These are phyloP conservation scores for Magallana nippona DNA, from an alignment of 2,888 invertebrate genomes.

Conservation along the genomic window DNA sequence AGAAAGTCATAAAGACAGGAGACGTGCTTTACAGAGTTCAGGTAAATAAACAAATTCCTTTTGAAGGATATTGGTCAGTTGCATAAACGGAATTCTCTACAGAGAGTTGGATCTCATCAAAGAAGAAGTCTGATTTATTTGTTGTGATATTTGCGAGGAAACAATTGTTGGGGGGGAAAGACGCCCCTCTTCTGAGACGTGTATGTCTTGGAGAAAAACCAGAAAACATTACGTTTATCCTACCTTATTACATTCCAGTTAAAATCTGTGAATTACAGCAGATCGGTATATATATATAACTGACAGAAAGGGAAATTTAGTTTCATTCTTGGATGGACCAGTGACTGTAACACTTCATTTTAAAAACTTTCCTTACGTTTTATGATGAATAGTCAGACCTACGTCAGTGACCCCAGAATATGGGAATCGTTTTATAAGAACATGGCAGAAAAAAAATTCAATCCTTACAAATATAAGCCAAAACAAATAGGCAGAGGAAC, in stretches of 20 bases:
- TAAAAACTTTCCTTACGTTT: constrained; percentile 41
- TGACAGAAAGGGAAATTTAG: constrained; percentile 18
- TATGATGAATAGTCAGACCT: constrained; percentile 44
- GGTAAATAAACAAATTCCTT: constrained; percentile 22
- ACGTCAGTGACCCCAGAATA: constrained; percentile 37
- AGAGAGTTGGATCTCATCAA: neutral
- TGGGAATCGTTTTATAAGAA: constrained; percentile 44
- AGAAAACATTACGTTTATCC: too few relatives aligned
- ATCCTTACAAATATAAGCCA: constrained; percentile 35
- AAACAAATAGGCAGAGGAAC: constrained; percentile 29
- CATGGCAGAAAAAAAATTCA: constrained; percentile 39
- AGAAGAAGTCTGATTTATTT: constrained; percentile 36
- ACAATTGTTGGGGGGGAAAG: constrained; percentile 31
- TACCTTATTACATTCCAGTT: too few relatives aligned
- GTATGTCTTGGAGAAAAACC: too few relatives aligned
- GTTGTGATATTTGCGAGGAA: constrained; percentile 45
- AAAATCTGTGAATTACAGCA: too few relatives aligned
- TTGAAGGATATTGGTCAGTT: constrained; percentile 43
- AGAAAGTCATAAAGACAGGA: constrained; percentile 43
- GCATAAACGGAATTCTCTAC: constrained; percentile 38
- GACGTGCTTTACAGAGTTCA: constrained; percentile 47
- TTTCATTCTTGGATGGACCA: constrained; percentile 38
- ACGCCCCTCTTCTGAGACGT: too few relatives aligned
- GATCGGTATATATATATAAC: constrained; percentile 35
- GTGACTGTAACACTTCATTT: constrained; percentile 44